Evolutionary conservation across 2,797 vertebrate genomes (phyloP), one percentile per base, ranked within the genome.

Genomic region (Onychomys arenicola): DNA sequence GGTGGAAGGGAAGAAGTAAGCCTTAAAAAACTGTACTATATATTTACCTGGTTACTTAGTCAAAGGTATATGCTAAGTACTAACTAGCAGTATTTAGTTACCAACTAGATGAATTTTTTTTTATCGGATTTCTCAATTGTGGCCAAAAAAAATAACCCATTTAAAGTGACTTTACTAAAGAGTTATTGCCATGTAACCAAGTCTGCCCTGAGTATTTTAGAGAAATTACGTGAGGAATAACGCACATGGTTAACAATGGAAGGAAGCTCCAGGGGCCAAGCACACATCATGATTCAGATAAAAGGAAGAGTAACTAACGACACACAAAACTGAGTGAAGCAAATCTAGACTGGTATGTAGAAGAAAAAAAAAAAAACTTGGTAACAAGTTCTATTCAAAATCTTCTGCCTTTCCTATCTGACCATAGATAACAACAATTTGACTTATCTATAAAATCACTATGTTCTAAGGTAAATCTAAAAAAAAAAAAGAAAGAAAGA

Each of bases 401-500:
- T 4, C 14, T 55, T 91, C 52, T 37, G 71, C 37, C 52, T 89
- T 55, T 40, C 87, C 29, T 37, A 14, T 63, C 49, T 85, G 61
- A 6, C 23, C n/a, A 86, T 89, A 40, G 89, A 73, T 76, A 75
- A 65, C 37, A 84, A 61, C 37, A 84, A 61, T 3, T 89, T 96
- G 49, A 92, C 81, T 76, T 96, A 65, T 29, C 78, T 89, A 69
- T 81, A 16, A 90, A 91, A 91, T 65, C 43, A 94, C 21, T 59
- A 94, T 25, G 14, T 46, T 91, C 61, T 71, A 1, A 83, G n/a
- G 12, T 71, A 34, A 91, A 32, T 73, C n/a, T 59, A 43, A 29
- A 55, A 75, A 43, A 29, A 55, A n/a, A 32, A 19, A 32, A n/a
- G n/a, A n/a, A n/a, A n/a, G n/a, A n/a, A 67, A 34, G 61, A 19